Evolutionary conservation across 1,140 invertebrate species (phyloP), one percentile per base, ranked within the genome.

Genomic region (Plectrocnemia conspersa): DNA sequence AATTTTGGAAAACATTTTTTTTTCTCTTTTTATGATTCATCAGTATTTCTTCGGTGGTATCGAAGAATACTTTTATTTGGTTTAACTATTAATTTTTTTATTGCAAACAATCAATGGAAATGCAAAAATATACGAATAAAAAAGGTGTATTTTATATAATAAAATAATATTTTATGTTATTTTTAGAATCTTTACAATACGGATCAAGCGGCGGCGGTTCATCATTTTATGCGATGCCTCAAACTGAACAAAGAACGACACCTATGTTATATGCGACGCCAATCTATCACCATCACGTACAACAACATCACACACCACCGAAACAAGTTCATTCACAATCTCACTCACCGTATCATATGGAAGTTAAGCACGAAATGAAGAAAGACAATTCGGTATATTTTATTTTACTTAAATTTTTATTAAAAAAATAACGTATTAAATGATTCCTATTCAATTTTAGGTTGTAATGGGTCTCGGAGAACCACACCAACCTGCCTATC

Each of bases 151-250:
- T n/a, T n/a, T n/a, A n/a, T n/a, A n/a, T n/a, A n/a, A n/a, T n/a
- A n/a, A n/a, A 32, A 9, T 32, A 32, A 32, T 32, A 32, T 32
- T 7, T 9, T n/a, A 32, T 9, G 23, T 44, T 42, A 19, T 36
- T 61, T 58, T 18, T 61, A 70, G 70, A 72, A 52, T 60, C 69
- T 1, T 66, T 69, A 3, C 70, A 72, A 49, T 73, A 75, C 62
- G 65, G 65, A 1, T 67, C 68, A 0, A 65, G 63, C 33, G 66
- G 68, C 19, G 66, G 68, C 25, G 58, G 52, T 21, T 66, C 65
- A 0, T 62, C 66, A 0, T 69, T 69, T 58, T 75, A 75, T 64
- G 64, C 68, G 11, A 70, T 73, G 67, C 68, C 69, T 2, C 53
- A 56, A 2, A 65, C 66, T 4, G 70, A 71, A 7, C 70, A 73